Evolutionary conservation across 2,797 vertebrate genomes (phyloP), one percentile per base, ranked within the genome.

Genomic region (Hyperoplus immaculatus): DNA sequence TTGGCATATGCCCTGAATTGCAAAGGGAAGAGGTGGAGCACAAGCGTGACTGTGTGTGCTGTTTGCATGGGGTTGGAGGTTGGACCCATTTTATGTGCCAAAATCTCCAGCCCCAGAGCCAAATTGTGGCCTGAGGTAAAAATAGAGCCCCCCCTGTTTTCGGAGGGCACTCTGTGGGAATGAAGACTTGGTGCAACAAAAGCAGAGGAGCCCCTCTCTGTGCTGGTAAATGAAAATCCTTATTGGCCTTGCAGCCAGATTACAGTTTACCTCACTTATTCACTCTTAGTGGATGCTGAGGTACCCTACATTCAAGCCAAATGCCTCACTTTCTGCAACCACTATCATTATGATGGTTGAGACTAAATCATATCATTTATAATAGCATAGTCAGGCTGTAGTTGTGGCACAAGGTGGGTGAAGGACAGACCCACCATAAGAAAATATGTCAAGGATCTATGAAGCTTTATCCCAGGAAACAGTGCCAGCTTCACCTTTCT

Each of bases 91-190:
- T 65, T 51, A 36, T 11, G 60, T 78, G 92, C 87, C 79, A 82
- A 87, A 83, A 71, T 61, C 68, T 85, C 41, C 50, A 42, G 73
- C 29, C 3, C 59, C 49, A 13, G 58, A 72, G 89, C 90, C 89
- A 91, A 87, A 89, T 70, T 90, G 81, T 73, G 74, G 81, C 64
- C 39, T 6, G 73, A 56, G 72, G 85, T 94, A 93, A 92, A 95
- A 93, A 93, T 94, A 94, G 88, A 89, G 89, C 53, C 83, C 75
- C 83, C 75, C 86, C 90, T 91, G 87, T 90, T 87, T 93, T 86
- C 57, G 49, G 71, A 84, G 86, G 87, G 85, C 83, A 62, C 78
- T 88, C 85, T 83, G 89, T 93, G 90, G 91, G 93, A 94, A 94
- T 88, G 87, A 90, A 90, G 77, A 64, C 75, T 89, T 78, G 85